Conservation (phyloP, 64 coral and sea anemone genomes). For the Hydrozoanthus tunicans region DNA sequence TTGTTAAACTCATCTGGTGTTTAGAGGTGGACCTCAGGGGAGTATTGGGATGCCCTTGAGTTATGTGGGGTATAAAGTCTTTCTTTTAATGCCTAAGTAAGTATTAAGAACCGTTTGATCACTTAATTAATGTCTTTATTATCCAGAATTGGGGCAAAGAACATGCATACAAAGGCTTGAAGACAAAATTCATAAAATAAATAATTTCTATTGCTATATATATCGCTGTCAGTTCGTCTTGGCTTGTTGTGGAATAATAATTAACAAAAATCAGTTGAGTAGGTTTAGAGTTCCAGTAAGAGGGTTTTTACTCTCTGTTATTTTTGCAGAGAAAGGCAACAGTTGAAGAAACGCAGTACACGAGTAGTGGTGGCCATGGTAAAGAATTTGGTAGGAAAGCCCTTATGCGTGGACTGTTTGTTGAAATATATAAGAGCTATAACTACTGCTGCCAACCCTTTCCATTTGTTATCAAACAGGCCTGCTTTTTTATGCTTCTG, state of each 20-base stretch:
- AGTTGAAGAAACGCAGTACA: not conserved
- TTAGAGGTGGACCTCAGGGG: not conserved
- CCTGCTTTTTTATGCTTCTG: too few species aligned
- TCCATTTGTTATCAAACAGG: too few species aligned
- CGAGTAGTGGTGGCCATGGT: not conserved
- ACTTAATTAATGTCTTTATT: too few species aligned
- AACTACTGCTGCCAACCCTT: too few species aligned
- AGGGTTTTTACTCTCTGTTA: not conserved
- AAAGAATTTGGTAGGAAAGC: conserved; percentile 45
- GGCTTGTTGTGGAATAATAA: not conserved
- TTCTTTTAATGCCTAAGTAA: too few species aligned
- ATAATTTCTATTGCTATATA: too few species aligned
- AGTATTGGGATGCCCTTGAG: too few species aligned
- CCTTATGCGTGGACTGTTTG: not conserved
- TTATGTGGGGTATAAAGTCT: not conserved
- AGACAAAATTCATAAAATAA: too few species aligned
- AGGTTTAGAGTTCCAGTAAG: not conserved
- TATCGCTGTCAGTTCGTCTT: too few species aligned
- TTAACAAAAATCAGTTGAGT: not conserved
- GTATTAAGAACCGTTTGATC: too few species aligned
- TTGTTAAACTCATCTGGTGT: not conserved
- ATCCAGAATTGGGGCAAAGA: too few species aligned
- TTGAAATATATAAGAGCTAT: not conserved
- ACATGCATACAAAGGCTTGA: too few species aligned
- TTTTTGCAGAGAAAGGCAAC: conserved; percentile 23